Base-by-base conservation (phyloP, 2,888 invertebrate species). In the Chalcis sispes region DNA sequence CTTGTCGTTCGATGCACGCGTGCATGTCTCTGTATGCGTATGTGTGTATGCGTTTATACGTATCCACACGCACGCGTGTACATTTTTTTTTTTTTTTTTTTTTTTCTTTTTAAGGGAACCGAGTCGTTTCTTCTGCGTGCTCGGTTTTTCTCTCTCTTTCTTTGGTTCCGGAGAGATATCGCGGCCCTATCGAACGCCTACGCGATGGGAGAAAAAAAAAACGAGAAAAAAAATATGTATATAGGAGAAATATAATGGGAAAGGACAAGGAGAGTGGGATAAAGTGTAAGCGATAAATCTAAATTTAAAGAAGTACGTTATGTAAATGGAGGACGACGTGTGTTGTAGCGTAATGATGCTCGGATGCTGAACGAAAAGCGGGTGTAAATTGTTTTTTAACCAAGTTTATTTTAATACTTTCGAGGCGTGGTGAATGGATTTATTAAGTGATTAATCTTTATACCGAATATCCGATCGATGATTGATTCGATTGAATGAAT, bases 171-270 rank as follows among this genome's bases (percentile, higher is more conserved):
- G 25, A 29, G 29, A 40, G 62, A 56, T 72, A 72, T 71, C 61
- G 42, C 40, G 61, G 69, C 50, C 50, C 59, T 72, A 65, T 65
- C 75, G 73, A 71, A 76, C 61, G 73, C 48, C 73, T 61, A 74
- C 73, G 42, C 72, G 8, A 23, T 29, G 23, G 3, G 7, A 48
- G 32, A 27, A 18, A 23, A 4, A 36, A 15, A 20, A 15, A 42
- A 2, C 29, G n/a, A 42, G 18, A 25, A 42, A 58, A 18, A 25
- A n/a, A 64, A 64, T 58, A 36, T 8, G 36, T 18, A 18, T 32
- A 18, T 32, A 32, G n/a, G 25, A 10, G 36, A 23, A 36, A 59
- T 59, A 59, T 48, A 64, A 64, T 18, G 64, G 42, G 36, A 1
- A n/a, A n/a, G 15, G 42, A 23, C 36, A 29, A 15, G 13, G n/a